Conservation (phyloP, 2,888 invertebrate species). For the Synanthedon formicaeformis region DNA sequence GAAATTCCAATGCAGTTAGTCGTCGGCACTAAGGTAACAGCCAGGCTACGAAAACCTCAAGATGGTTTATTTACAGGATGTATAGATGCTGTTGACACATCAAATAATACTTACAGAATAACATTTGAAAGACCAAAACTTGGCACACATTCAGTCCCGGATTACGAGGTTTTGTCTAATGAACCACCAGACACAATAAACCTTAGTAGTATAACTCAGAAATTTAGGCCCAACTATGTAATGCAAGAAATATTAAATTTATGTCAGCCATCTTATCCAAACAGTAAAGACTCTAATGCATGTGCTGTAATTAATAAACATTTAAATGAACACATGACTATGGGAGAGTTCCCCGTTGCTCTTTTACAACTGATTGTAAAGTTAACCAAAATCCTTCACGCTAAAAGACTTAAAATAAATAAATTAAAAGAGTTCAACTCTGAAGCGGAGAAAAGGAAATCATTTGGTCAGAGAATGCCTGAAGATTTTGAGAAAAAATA, state of each 20-base stretch:
- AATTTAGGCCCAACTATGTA: slow-evolving; percentile 79
- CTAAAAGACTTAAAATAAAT: slow-evolving; percentile 85
- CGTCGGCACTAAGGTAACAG: slow-evolving; percentile 94
- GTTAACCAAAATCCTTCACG: slow-evolving; percentile 85
- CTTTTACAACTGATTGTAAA: slow-evolving; percentile 89
- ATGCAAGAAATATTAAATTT: slow-evolving; percentile 67
- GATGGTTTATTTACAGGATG: slow-evolving; percentile 95
- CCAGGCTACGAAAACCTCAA: slow-evolving; percentile 90
- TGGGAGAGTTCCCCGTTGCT: slow-evolving; percentile 85
- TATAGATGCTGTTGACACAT: slow-evolving; percentile 95
- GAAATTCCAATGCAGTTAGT: slow-evolving; percentile 96
- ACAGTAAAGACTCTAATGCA: slow-evolving; percentile 80
- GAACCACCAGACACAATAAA: slow-evolving; percentile 92
- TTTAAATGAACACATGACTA: slow-evolving; percentile 54
- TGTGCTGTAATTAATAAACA: slow-evolving; percentile 55
- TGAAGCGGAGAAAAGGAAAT: slow-evolving; percentile 88
- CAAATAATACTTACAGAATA: slow-evolving; percentile 93
- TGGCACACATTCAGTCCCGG: slow-evolving; percentile 95
- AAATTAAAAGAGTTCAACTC: slow-evolving; percentile 88
- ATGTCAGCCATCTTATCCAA: slow-evolving; percentile 50
- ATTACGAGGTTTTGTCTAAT: slow-evolving; percentile 95
- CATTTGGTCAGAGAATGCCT: slow-evolving; percentile 81
- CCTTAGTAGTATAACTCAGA: slow-evolving; percentile 84
- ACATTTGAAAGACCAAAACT: slow-evolving; percentile 93
- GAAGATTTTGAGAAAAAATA: slow-evolving; percentile 93